Evolutionary conservation across 1,140 invertebrate genomes (phyloP), one percentile per base, ranked within the genome.

Genomic region (Globodera rostochiensis): DNA sequence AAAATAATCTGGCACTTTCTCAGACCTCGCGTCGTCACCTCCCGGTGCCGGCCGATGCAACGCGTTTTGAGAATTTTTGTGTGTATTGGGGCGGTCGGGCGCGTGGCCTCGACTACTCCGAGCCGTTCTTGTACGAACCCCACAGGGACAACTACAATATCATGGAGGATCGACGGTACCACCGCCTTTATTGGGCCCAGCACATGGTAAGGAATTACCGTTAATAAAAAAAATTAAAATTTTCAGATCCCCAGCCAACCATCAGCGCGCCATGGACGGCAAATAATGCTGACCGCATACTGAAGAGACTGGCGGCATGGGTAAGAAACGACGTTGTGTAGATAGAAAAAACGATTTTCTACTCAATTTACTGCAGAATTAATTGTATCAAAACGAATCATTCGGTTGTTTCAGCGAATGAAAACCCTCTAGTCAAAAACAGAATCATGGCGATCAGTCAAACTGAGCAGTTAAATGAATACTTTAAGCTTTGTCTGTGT

Each of bases 61-160:
- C 83, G 13, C 80, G 83, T 21, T 83, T 74, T 66, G 83, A 84
- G 60, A 84, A 84, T 60, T 85, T 84, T 75, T 73, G 74, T 57
- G 57, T 83, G 49, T 84, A 84, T 60, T 84, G 83, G 83, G 79
- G 79, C 50, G 83, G 83, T 15, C 84, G 83, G 15, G 83, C 83
- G 3, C 71, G 77, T 47, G 83, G 83, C 7, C 75, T 84, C 8
- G 83, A 84, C 45, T 86, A 86, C 25, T 77, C 83, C 4, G 71
- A 84, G 64, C 83, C 83, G 25, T 81, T 77, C 21, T 69, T 84
- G n/a, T 78, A 85, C 71, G 83, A 85, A 36, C 77, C 77, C 15
- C 49, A 82, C 19, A 36, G 74, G 19, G 81, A 82, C 50, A 82
- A 81, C 47, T 84, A 85, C 21, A 66, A 57, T 1, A 83, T 84